Percentiles rank a stretch among this genome's conserved stretches.
These are phyloP conservation scores for Pemphredon lugubris DNA, from an alignment of 2,888 invertebrate genomes.

Conservation along the genomic window DNA sequence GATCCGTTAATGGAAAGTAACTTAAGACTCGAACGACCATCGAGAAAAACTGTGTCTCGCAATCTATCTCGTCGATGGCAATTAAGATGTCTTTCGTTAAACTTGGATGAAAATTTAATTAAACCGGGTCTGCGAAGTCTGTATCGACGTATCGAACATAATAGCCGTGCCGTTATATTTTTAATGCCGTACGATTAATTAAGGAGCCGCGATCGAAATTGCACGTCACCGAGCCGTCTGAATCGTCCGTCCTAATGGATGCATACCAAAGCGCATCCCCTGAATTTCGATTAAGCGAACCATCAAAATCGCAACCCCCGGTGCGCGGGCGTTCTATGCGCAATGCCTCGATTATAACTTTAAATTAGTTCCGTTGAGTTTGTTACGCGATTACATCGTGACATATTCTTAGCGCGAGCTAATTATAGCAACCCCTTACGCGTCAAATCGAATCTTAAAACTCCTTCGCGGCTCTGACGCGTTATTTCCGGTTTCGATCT, in stretches of 20 bases:
- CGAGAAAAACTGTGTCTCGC: too few species aligned
- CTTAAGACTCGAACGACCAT: too few species aligned
- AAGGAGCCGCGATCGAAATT: too few species aligned
- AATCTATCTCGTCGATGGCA: too few species aligned
- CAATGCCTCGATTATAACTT: conserved; percentile 51
- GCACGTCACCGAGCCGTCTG: too few species aligned
- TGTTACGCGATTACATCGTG: conserved; percentile 47
- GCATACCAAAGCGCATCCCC: conserved; percentile 39
- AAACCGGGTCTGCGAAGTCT: conserved; percentile 1
- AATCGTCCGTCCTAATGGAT: conserved; percentile 31
- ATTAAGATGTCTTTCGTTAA: too few species aligned
- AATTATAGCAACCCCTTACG: conserved; percentile 31
- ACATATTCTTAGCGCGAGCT: conserved; percentile 45
- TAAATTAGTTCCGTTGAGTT: conserved; percentile 54
- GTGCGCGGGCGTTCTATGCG: conserved; percentile 16
- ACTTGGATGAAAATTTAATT: too few species aligned
- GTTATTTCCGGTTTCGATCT: too few species aligned
- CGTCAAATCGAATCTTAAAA: not conserved
- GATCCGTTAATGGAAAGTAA: too few species aligned
- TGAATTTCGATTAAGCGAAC: conserved; percentile 56
- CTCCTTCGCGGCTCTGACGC: too few species aligned
- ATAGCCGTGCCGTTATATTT: not conserved
- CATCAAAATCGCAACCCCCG: conserved; percentile 23
- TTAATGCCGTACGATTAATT: conserved; percentile 1
- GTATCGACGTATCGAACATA: not conserved